Evolutionary conservation across 2,888 invertebrate genomes (phyloP).

Genomic region (Chrysolina oricalcia): DNA sequence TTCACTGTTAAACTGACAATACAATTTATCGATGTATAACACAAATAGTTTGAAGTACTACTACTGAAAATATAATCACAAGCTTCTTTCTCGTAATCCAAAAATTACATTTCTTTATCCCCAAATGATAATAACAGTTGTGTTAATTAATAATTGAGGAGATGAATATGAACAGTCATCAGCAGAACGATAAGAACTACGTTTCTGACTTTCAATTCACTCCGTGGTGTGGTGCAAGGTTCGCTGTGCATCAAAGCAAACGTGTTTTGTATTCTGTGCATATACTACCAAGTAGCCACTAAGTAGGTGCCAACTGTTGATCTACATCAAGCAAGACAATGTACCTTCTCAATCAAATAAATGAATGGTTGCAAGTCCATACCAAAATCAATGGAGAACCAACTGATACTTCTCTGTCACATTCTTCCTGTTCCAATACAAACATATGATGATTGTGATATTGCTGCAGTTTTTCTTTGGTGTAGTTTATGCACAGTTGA

Average conservation of each 20-base stretch:
- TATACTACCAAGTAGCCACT: conserved; percentile 49
- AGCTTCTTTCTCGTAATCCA: too few relatives aligned
- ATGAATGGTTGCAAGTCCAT: conserved; percentile 94
- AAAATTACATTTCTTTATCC: not conserved
- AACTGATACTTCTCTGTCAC: conserved; percentile 91
- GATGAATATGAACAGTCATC: not conserved
- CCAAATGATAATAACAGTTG: not conserved
- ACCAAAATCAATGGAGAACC: conserved; percentile 97
- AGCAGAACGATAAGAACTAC: not conserved
- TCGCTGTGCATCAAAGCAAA: conserved; percentile 18
- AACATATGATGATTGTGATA: conserved; percentile 98
- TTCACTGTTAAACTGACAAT: too few relatives aligned
- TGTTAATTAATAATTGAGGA: not conserved
- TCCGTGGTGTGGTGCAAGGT: not conserved
- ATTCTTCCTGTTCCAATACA: conserved; percentile 95
- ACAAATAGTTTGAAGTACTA: too few relatives aligned
- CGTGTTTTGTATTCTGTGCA: conserved; percentile 47
- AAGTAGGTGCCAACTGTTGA: not conserved
- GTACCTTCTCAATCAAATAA: conserved; percentile 93
- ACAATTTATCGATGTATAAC: too few relatives aligned
- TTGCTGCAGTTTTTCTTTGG: conserved; percentile 95
- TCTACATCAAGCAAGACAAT: conserved; percentile 8
- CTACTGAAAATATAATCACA: too few relatives aligned
- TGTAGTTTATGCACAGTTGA: conserved; percentile 97
- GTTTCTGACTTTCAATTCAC: not conserved